Conservation (phyloP, 1,140 invertebrate species). For the Glossosoma conforme region DNA sequence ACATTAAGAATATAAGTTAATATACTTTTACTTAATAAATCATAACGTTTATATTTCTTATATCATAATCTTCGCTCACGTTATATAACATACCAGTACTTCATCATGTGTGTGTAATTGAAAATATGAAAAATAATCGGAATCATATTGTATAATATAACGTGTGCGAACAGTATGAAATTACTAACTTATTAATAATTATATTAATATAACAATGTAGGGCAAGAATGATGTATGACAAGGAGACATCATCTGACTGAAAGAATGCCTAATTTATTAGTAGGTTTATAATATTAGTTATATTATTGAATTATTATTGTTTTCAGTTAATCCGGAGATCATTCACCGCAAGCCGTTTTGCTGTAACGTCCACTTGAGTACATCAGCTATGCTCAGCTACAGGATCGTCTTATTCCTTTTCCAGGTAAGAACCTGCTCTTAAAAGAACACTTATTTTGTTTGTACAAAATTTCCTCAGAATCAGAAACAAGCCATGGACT, state of each 20-base stretch:
- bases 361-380: constrained; percentile 50
- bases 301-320: not conserved
- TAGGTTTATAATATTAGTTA: not conserved
- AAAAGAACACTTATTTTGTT: not conserved
- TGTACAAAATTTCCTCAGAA: too few species aligned
- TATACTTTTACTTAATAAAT: too few species aligned
- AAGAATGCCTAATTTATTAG: not conserved
- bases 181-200: constrained; percentile 1
- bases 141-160: too few species aligned
- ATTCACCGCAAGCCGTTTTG: constrained; percentile 52
- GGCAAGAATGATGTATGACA: not conserved
- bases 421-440: constrained; percentile 13
- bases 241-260: not conserved
- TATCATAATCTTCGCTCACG: too few species aligned
- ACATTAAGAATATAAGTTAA: too few species aligned
- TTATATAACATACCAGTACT: too few species aligned
- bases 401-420: constrained; percentile 51
- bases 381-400: constrained; percentile 54
- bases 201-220: not conserved
- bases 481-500: too few species aligned
- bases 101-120: too few species aligned
- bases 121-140: too few species aligned
- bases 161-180: too few species aligned
- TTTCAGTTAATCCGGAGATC: constrained; percentile 16
- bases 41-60: too few species aligned